A percentile compares a stretch with the other conserved stretches of the same genome.
Conservation (phyloP, 2,888 invertebrate genomes). For the Auanema sp. region DNA sequence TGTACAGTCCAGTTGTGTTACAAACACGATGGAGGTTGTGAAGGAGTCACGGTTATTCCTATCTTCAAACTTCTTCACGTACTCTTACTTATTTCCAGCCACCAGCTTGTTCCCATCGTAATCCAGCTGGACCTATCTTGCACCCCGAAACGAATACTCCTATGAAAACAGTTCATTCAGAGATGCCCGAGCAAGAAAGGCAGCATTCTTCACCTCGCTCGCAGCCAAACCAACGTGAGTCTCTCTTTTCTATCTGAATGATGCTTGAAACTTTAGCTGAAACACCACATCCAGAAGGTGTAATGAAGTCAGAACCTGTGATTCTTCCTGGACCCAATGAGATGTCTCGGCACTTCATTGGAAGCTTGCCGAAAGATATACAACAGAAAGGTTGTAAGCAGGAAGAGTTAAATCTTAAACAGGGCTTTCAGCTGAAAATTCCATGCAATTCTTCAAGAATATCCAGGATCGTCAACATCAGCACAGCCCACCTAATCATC, state of each 20-base stretch:
- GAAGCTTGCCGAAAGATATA: too few species aligned
- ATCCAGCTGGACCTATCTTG: slow-evolving; percentile 1
- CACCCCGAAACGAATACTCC: neutral
- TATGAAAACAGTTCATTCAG: slow-evolving; percentile 4
- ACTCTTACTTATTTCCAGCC: slow-evolving; percentile 6
- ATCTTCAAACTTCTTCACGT: slow-evolving; percentile 3
- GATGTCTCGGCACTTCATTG: too few species aligned
- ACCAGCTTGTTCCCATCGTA: slow-evolving; percentile 5
- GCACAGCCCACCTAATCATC: too few species aligned
- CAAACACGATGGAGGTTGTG: slow-evolving; percentile 63
- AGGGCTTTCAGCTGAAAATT: too few species aligned
- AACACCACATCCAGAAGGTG: neutral
- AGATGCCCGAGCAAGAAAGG: too few species aligned
- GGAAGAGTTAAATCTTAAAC: too few species aligned
- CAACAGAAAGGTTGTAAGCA: too few species aligned
- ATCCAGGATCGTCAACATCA: too few species aligned
- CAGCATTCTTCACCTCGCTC: neutral
- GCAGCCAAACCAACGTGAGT: neutral
- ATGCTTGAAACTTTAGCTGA: neutral
- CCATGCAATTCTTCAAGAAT: too few species aligned
- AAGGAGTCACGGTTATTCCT: slow-evolving; percentile 56
- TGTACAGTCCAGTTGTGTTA: slow-evolving; percentile 64
- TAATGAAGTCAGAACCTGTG: too few species aligned
- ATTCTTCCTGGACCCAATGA: too few species aligned
- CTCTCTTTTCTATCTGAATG: too few species aligned